Conservation (phyloP, 92 coral and sea anemone species). For the Epizoanthus stellaris region DNA sequence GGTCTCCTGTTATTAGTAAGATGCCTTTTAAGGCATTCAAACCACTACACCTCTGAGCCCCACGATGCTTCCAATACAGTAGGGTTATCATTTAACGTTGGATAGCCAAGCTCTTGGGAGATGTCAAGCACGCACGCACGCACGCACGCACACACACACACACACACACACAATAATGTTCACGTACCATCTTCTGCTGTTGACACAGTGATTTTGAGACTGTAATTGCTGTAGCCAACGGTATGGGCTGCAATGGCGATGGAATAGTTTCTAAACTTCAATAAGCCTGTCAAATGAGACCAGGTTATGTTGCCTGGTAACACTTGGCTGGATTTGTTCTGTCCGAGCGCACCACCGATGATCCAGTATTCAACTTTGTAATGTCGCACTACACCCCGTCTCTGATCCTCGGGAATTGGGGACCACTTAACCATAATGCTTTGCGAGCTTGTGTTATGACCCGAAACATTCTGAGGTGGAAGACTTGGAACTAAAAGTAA, state of each 20-base stretch:
- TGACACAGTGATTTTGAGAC: conserved; percentile 7
- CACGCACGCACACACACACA: too few species aligned
- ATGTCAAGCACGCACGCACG: too few species aligned
- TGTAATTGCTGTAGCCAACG: conserved; percentile 9
- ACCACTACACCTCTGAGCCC: too few species aligned
- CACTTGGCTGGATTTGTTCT: neutral
- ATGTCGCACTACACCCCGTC: conserved; percentile 6
- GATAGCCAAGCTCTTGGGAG: too few species aligned
- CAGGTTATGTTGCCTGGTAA: neutral
- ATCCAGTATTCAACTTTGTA: neutral
- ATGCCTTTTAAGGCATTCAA: too few species aligned
- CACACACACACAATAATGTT: too few species aligned
- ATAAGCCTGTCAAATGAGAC: neutral
- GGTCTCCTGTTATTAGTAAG: too few species aligned
- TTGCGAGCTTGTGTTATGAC: conserved; percentile 39
- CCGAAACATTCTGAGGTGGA: conserved; percentile 21
- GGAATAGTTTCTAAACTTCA: conserved; percentile 30
- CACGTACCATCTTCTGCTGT: conserved; percentile 40
- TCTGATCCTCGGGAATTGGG: conserved; percentile 17
- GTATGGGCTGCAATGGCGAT: conserved; percentile 1
- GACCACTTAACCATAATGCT: conserved; percentile 25
- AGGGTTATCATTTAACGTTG: too few species aligned
- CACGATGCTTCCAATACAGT: too few species aligned
- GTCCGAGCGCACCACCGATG: neutral
- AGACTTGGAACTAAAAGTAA: conserved; percentile 11